A percentile compares a stretch with the other conserved stretches of the same genome.
Conservation (phyloP, 2,797 vertebrate genomes). For the Martes flavigula region DNA sequence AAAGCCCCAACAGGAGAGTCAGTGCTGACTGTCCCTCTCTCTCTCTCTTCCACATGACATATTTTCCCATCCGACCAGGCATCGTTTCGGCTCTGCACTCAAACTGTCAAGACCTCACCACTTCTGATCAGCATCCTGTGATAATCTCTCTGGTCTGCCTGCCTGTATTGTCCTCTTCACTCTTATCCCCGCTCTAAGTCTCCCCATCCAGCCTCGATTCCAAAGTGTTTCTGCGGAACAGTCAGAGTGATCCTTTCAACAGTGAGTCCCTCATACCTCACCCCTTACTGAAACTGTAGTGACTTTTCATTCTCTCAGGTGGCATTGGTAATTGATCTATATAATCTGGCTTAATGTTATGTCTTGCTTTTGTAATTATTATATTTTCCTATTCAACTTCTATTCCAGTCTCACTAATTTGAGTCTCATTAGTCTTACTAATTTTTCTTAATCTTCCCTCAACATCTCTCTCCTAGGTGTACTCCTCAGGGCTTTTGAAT, state of each 20-base stretch:
- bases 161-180: no score
- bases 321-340: background rate
- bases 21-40: background rate
- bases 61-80: background rate
- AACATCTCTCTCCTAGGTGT: background rate
- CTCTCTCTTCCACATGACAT: background rate
- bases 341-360: no score
- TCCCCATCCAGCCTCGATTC: background rate
- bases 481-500: background rate
- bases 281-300: background rate
- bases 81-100: background rate
- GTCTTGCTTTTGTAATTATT: background rate
- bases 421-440: background rate
- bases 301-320: background rate
- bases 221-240: background rate
- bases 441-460: background rate
- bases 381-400: background rate
- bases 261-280: background rate
- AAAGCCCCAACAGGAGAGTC: background rate
- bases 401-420: no score
- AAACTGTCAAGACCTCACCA: rapidly evolving
- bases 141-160: background rate
- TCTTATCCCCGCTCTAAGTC: background rate
- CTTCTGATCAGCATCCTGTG: background rate
- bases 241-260: background rate